Percentiles rank a stretch among this genome's conserved stretches.
phyloP scores from a whole-genome alignment of 1,140 invertebrate species.

The Drosophila sechellia region DNA sequence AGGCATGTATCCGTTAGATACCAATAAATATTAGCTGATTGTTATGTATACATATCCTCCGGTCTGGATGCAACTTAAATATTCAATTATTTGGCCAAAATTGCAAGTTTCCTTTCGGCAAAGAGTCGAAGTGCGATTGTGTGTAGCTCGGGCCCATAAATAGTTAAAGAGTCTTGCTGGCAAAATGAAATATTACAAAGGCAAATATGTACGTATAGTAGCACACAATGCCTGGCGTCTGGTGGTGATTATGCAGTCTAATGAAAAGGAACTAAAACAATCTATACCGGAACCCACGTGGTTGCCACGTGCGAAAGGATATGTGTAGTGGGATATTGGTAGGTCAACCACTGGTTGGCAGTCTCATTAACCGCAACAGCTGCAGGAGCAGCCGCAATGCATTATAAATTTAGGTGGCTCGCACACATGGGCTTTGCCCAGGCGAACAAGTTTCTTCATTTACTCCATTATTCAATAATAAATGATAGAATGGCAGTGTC shows the following conservation, averaged over 20 bases:
- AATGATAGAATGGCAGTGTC: slow-evolving; percentile 61
- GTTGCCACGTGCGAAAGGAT: slow-evolving; percentile 38
- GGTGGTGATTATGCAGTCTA: slow-evolving; percentile 57
- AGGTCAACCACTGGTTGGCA: slow-evolving; percentile 36
- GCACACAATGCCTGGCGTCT: slow-evolving; percentile 12
- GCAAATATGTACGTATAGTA: slow-evolving; percentile 6
- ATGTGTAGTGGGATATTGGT: slow-evolving; percentile 8
- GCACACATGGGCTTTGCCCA: slow-evolving; percentile 16
- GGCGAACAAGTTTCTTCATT: slow-evolving; percentile 32
- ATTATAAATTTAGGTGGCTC: slow-evolving; percentile 72
- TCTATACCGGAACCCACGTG: slow-evolving; percentile 54
- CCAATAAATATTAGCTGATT: slow-evolving; percentile 36
- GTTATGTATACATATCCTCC: slow-evolving; percentile 1
- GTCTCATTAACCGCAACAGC: slow-evolving; percentile 72
- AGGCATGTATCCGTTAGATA: slow-evolving; percentile 9
- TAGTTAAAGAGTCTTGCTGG: slow-evolving; percentile 50
- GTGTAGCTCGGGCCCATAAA: slow-evolving; percentile 45
- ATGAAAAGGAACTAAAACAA: slow-evolving; percentile 63
- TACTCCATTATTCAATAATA: slow-evolving; percentile 77
- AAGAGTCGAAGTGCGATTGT: slow-evolving; percentile 14
- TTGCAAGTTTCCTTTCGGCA: slow-evolving; percentile 20
- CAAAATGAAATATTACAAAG: slow-evolving; percentile 67
- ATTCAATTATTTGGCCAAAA: slow-evolving; percentile 65
- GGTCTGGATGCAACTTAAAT: slow-evolving; percentile 57
- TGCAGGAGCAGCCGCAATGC: slow-evolving; percentile 55